Base-by-base conservation (phyloP, 2,888 invertebrate species). In the Tiliacea aurago region DNA sequence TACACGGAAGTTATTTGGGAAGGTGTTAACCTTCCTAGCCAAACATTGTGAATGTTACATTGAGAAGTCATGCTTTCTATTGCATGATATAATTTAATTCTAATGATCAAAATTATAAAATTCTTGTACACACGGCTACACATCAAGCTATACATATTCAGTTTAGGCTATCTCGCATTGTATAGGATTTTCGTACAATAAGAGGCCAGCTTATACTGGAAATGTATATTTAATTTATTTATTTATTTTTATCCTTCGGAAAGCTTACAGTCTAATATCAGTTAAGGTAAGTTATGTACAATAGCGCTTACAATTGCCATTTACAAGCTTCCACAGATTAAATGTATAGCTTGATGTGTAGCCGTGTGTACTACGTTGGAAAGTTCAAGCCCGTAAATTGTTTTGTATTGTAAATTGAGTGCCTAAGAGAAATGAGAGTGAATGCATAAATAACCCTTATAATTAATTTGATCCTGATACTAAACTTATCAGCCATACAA, bases 341-440 rank as follows among this genome's bases (percentile, higher is more conserved):
- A n/a, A n/a, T n/a, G n/a, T n/a, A n/a, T n/a, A n/a, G n/a, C n/a
- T n/a, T n/a, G n/a, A n/a, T n/a, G n/a, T n/a, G n/a, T n/a, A n/a
- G n/a, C n/a, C n/a, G n/a, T n/a, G n/a, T n/a, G n/a, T 58, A 59
- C 28, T 45, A 43, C 5, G 15, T 33, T 33, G 53, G 28, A 61
- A 53, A 20, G 5, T 56, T 37, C 18, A 66, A 51, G 47, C 51
- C 58, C 51, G 7, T 51, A 33, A 43, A 37, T 71, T n/a, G 13
- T 53, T 58, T 28, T 58, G 15, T 28, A 67, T 55, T 66, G 37
- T 37, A 58, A 67, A 70, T 68, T 58, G 66, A 61, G 51, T 65
- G 70, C 56, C 69, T 80, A 53, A 33, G 59, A 78, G 15, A 56
- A 61, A 58, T 43, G 43, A 65, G 18, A 73, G 65, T 43, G 33